Evolutionary conservation across 2,888 invertebrate species (phyloP), one percentile per base, ranked within the genome.

Genomic region (Conus canariensis): DNA sequence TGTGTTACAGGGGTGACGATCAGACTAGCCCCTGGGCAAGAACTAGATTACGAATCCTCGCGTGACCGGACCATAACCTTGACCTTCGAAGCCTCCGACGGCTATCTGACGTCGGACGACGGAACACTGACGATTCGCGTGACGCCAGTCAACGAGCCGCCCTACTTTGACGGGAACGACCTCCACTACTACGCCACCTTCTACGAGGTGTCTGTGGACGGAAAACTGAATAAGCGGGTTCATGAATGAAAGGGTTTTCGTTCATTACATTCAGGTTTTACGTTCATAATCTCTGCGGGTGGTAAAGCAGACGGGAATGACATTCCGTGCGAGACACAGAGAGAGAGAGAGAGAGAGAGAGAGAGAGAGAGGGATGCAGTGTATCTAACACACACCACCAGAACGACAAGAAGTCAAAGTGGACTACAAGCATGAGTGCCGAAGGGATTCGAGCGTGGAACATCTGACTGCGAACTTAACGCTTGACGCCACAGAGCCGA

Each of bases 81-180:
- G 45, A 89, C 83, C 56, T 85, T 89, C 22, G n/a, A 12, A 8
- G 89, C 89, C 7, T 85, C 85, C 10, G 89, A 89, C 60, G 59
- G 59, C 25, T 89, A 89, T 30, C 89, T 89, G 74, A 74, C 89
- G 74, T 89, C 89, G 30, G 70, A 74, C 14, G 67, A 83, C 10
- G 25, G 12, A 19, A 74, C 74, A 4, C 58, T 89, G 85, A 89
- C 89, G 30, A 25, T 89, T 4, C 25, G 14, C 6, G 85, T 89
- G 58, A 74, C 89, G 25, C 85, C 85, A 1, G 74, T 89, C 25
- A 89, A 89, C 70, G 89, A 89, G 30, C 85, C 85, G n/a, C 89
- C 89, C 9, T 85, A 85, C 59, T 89, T 89, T 30, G 58, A 22
- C 25, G 19, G 70, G 1, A 83, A 74, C 25, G 10, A n/a, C 30